Percentiles rank a stretch among this genome's conserved stretches.
Evolutionary conservation across 2,113 vertebrate species (phyloP).

Genomic region (Rhineura floridana): DNA sequence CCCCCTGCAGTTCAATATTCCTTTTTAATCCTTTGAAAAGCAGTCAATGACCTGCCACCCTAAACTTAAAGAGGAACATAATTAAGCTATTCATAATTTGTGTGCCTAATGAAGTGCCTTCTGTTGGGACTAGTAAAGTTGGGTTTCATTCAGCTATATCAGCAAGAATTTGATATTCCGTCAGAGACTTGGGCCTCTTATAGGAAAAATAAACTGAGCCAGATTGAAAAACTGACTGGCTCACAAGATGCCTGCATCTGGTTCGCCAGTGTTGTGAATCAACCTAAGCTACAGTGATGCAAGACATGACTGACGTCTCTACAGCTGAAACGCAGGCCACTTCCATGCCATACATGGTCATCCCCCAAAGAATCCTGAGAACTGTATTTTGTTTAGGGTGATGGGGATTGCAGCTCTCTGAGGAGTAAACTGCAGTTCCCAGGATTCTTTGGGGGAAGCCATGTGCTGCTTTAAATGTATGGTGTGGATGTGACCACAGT

Average conservation of each 20-base stretch:
- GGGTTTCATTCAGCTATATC: background rate
- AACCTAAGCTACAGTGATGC: background rate
- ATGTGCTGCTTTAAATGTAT: too few relatives aligned
- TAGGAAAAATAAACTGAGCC: background rate
- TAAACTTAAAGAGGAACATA: background rate
- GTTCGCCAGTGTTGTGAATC: background rate
- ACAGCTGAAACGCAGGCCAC: too few relatives aligned
- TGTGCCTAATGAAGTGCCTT: background rate
- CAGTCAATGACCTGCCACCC: background rate
- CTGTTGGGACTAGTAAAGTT: background rate
- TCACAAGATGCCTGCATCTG: background rate
- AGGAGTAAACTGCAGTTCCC: too few relatives aligned
- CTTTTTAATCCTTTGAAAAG: conserved; percentile 10
- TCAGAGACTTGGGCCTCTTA: background rate
- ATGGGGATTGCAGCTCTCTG: too few relatives aligned
- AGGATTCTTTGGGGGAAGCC: too few relatives aligned
- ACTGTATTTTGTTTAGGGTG: too few relatives aligned
- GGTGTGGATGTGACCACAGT: too few relatives aligned
- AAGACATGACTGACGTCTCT: background rate
- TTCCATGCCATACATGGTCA: too few relatives aligned
- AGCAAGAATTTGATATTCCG: background rate
- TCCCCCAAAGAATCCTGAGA: too few relatives aligned
- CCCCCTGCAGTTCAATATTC: background rate
- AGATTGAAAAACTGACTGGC: background rate
- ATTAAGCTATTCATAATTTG: conserved; percentile 23